Evolutionary conservation across 2,113 vertebrate species (phyloP), one percentile per base, ranked within the genome.

Genomic region (Cyrtonyx montezumae): DNA sequence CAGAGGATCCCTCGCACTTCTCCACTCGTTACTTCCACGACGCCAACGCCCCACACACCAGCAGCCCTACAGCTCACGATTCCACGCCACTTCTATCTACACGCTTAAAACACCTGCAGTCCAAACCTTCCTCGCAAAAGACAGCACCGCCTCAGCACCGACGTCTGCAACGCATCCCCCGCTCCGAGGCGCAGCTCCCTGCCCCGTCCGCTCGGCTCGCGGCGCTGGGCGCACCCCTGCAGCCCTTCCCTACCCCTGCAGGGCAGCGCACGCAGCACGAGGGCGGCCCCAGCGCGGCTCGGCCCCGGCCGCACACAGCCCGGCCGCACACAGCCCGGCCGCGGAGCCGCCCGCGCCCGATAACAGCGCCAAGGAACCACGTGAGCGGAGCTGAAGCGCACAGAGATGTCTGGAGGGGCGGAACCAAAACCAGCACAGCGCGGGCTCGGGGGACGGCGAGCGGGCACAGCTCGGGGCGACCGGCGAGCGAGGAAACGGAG

Each of bases 51-150:
- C 61, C 15, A 16, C 6, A 42, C 30, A 43, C 11, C 76, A 66
- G 55, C 15, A 25, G 69, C 45, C 4, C 23, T 55, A 61, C 4
- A 42, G 17, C 45, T 53, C 1, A 4, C 3, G 0, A 22, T 11
- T 65, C 43, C n/a, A 30, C 21, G 37, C 19, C 5, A 6, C 15
- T 66, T 28, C 43, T 34, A 32, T 4, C 48, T 32, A 25, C 30
- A 56, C 36, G 7, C 15, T 66, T 78, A 16, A 28, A 51, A 80
- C 3, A 23, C 21, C 22, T 46, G 28, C 40, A 49, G 20, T 25
- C 69, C 90, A 90, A 75, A 48, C 2, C 5, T 26, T 25, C 46
- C 25, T 76, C 53, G 26, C 26, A 66, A 45, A 65, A 55, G n/a
- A 42, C 18, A 17, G 40, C 49, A 49, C 16, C 11, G 61, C 9